A percentile compares a stretch with the other conserved stretches of the same genome.
These are phyloP conservation scores for Sminthurides aquaticus DNA, from an alignment of 2,888 invertebrate genomes.

Conservation along the genomic window DNA sequence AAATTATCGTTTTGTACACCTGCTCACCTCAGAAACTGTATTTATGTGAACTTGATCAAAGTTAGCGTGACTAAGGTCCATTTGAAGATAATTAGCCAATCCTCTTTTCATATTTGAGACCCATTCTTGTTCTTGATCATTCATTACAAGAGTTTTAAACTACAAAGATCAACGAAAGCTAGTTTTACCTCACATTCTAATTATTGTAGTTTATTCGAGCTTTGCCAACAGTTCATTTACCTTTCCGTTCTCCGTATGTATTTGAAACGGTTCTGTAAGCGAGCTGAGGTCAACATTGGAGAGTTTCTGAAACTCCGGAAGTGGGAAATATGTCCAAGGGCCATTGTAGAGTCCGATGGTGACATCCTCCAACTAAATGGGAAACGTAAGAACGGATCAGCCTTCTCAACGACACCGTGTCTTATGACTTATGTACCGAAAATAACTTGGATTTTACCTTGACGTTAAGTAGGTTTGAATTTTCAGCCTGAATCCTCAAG, in stretches of 20 bases:
- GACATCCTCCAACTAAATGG: constrained; percentile 34
- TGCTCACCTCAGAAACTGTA: constrained; percentile 28
- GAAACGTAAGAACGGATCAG: no score
- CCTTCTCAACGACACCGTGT: not conserved
- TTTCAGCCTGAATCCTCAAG: constrained; percentile 33
- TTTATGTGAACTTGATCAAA: constrained; percentile 30
- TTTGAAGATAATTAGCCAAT: constrained; percentile 38
- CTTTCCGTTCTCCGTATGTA: constrained; percentile 37
- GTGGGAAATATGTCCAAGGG: constrained; percentile 41
- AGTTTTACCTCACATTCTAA: not conserved
- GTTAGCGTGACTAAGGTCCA: constrained; percentile 30
- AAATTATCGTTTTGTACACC: constrained; percentile 37
- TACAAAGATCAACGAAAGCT: constrained; percentile 17
- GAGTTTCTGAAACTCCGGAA: constrained; percentile 31
- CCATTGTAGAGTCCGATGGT: constrained; percentile 41
- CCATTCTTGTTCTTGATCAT: constrained; percentile 43
- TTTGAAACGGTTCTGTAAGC: constrained; percentile 36
- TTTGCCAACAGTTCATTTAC: no score
- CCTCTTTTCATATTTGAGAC: constrained; percentile 42
- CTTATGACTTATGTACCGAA: no score
- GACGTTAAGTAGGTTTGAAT: constrained; percentile 27
- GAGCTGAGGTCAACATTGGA: constrained; percentile 29
- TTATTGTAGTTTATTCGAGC: no score
- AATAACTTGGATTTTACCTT: constrained; percentile 30
- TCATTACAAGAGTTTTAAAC: constrained; percentile 42